Percentiles rank a stretch among this genome's conserved stretches.
phyloP scores from a whole-genome alignment of 1,140 invertebrate genomes.

The Lamellibrachia luymesi region DNA sequence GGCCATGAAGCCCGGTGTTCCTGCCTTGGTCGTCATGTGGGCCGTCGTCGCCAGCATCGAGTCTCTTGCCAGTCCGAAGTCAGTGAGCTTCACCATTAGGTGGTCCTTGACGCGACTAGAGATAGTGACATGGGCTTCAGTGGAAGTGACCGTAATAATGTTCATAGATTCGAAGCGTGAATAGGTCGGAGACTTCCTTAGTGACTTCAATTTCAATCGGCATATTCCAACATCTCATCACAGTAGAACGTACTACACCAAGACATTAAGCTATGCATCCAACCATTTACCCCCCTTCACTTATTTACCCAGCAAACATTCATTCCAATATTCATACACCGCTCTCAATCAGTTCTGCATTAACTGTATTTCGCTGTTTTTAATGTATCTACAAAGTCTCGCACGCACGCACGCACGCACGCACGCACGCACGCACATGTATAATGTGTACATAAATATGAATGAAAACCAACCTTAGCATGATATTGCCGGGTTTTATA shows the following conservation, averaged over 20 bases:
- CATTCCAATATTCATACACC: too few species aligned
- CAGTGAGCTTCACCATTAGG: neutral
- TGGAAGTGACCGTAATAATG: neutral
- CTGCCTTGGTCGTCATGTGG: neutral
- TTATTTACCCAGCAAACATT: too few species aligned
- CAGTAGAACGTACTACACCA: neutral
- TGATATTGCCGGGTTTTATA: conserved; percentile 13
- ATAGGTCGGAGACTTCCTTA: neutral
- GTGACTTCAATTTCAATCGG: neutral
- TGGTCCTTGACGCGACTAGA: neutral
- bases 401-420: neutral
- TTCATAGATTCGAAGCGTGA: neutral
- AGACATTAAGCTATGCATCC: neutral
- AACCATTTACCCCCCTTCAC: too few species aligned
- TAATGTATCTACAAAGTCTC: neutral
- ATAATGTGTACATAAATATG: neutral
- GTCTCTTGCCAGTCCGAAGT: conserved; percentile 2
- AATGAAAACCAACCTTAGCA: neutral
- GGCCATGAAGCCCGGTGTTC: conserved; percentile 15
- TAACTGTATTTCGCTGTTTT: too few species aligned
- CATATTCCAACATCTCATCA: neutral
- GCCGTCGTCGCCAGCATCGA: neutral
- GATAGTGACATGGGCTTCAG: neutral
- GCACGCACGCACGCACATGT: neutral
- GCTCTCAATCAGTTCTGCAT: too few species aligned